Evolutionary conservation across 2,797 vertebrate species (phyloP).

Genomic region (Sarcophilus harrisii): DNA sequence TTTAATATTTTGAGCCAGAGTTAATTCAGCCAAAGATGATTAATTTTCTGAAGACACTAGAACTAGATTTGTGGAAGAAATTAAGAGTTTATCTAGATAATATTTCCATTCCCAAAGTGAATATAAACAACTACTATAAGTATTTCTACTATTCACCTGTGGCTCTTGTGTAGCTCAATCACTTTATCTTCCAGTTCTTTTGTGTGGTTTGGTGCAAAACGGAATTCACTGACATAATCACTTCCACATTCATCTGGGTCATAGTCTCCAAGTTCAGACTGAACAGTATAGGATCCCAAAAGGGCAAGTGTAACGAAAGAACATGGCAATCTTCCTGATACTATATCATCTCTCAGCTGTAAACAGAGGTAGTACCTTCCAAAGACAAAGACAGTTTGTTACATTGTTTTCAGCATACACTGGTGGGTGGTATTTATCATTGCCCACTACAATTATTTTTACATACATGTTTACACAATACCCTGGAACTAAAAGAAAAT

Average conservation of each 20-base stretch:
- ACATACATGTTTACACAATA: not conserved
- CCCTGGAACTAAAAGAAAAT: not conserved
- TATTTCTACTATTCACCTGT: slow-evolving; percentile 88
- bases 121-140: fast-evolving
- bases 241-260: slow-evolving; percentile 93
- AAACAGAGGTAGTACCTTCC: slow-evolving; percentile 97
- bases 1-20: not conserved
- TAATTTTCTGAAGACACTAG: not conserved
- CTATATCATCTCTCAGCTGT: slow-evolving; percentile 95
- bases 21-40: not conserved
- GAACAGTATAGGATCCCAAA: slow-evolving; percentile 95
- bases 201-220: slow-evolving; percentile 96
- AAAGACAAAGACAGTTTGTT: not conserved
- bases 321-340: slow-evolving; percentile 95
- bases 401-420: not conserved
- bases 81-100: not conserved
- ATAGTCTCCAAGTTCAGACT: slow-evolving; percentile 96
- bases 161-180: slow-evolving; percentile 96
- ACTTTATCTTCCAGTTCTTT: slow-evolving; percentile 98
- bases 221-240: slow-evolving; percentile 95
- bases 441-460: not conserved
- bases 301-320: slow-evolving; percentile 96
- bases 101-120: fast-evolving
- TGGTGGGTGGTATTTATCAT: not conserved
- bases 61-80: not conserved